These are phyloP conservation scores for Spatula versicolor DNA, from an alignment of 2,797 vertebrate genomes.

Conservation along the genomic window DNA sequence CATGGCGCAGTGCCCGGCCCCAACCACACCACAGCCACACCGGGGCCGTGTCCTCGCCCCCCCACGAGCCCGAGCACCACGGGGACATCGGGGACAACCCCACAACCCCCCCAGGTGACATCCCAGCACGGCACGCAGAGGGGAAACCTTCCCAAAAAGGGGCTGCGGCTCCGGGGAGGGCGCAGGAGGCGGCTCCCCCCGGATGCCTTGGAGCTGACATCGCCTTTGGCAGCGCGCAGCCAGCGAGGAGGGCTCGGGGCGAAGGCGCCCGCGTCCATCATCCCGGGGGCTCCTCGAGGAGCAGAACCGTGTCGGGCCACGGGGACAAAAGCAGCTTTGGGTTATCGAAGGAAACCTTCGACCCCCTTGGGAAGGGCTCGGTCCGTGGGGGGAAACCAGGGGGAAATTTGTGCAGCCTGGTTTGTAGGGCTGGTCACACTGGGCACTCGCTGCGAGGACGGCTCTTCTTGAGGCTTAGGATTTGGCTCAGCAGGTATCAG, in stretches of 20 bases:
- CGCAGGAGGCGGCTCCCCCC: neutral
- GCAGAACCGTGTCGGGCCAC: neutral
- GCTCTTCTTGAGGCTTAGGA: neutral
- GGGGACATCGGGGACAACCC: neutral
- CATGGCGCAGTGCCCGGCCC: neutral
- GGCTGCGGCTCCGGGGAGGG: neutral
- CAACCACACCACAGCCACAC: accelerated
- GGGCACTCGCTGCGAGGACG: accelerated
- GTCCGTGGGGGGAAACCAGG: too few species aligned
- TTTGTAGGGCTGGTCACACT: neutral
- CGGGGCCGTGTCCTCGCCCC: neutral
- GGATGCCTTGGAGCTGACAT: constrained; percentile 47
- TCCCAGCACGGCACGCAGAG: neutral
- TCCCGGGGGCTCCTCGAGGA: neutral
- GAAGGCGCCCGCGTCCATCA: neutral
- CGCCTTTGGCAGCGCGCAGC: constrained; percentile 11
- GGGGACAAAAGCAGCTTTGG: neutral
- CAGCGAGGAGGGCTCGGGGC: neutral
- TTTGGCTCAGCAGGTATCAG: accelerated
- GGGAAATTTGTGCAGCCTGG: neutral
- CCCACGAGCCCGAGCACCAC: neutral
- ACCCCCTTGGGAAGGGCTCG: neutral
- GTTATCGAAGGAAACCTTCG: neutral
- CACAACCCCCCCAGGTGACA: accelerated
- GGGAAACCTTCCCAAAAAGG: neutral